Base-by-base conservation (phyloP, 1,140 invertebrate genomes). In the Anagrus nilaparvatae region DNA sequence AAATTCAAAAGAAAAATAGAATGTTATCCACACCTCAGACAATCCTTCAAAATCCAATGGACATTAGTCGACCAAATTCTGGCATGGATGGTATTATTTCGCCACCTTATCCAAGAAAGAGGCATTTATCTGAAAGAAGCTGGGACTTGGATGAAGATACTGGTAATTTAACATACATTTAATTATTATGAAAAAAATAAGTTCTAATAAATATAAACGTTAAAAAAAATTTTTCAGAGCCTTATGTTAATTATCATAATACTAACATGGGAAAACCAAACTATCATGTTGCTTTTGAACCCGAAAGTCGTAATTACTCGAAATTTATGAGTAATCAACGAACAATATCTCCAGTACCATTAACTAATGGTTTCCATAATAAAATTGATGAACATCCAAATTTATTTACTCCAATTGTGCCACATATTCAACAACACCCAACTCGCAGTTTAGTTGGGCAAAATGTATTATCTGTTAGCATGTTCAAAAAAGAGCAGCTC, bases 401-500 rank as follows among this genome's bases (percentile, higher is more conserved):
- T 48, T 34, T 59, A 0, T 31, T 52, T n/a, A 5, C 32, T 21
- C 49, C 55, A 6, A 17, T 48, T 0, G 25, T 47, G 8, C 12
- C 50, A 21, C 48, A 51, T 3, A n/a, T n/a, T n/a, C n/a, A n/a
- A n/a, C n/a, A n/a, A n/a, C n/a, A n/a, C n/a, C 12, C 46, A 16
- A 38, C 39, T 18, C 73, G 77, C 37, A 77, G 73, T 13, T 59
- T 95, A 10, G 66, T 74, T 32, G 81, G 85, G 6, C 85, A 87
- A 56, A 84, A 91, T 59, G 77, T 97, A 40, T 63, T 97, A 1
- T 76, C 80, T 9, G 90, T 91, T 1, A 79, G 86, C 50, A 81
- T 81, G 58, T 95, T 99, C 52, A 81, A 61, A 37, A 94, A 94
- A 67, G 87, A 95, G 35, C 81, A 90, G 53, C 63, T 98, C 0